Evolutionary conservation across 2,113 vertebrate species (phyloP), one percentile per base, ranked within the genome.

Genomic region (Hypocryptadius cinnamomeus): DNA sequence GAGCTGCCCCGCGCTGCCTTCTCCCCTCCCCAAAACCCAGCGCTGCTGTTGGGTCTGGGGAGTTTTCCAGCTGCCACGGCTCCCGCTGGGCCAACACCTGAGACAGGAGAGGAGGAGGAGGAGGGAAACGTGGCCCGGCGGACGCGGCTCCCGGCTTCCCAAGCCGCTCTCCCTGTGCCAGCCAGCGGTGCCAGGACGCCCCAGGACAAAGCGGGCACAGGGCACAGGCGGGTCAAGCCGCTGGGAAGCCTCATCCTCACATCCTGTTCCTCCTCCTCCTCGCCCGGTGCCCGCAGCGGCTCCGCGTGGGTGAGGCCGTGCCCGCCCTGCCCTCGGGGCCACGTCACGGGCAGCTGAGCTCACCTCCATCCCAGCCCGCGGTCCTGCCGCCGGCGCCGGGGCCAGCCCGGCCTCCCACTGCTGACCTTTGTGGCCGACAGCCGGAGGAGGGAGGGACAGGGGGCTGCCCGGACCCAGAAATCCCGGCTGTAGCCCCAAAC

Each of bases 331-430:
- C 78, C 83, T 50, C 30, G 16, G 35, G 66, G 27, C 33, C 45
- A 16, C 89, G 69, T 94, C 95, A 85, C 65, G 59, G 83, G 95
- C 65, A 72, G 90, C 86, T 93, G 93, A 95, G 84, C 71, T 96
- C 94, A 87, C 94, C 93, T 95, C 91, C 19, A 20, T 70, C 79
- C 79, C 53, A 31, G 24, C 81, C 80, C 59, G 48, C n/a, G n/a
- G n/a, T n/a, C n/a, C n/a, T n/a, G n/a, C n/a, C n/a, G n/a, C n/a
- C n/a, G n/a, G n/a, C n/a, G 80, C 89, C 91, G 12, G 33, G 42
- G 51, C 71, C 61, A 14, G 90, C 53, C 44, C 51, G 66, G 68
- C 95, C 88, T 87, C 92, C 95, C 91, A 89, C 87, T 19, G 57
- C 51, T 89, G 90, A 71, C 92, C 94, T 90, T 95, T 82, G 93